phyloP scores from a whole-genome alignment of 2,888 invertebrate species.

The Cephalotes varians region DNA sequence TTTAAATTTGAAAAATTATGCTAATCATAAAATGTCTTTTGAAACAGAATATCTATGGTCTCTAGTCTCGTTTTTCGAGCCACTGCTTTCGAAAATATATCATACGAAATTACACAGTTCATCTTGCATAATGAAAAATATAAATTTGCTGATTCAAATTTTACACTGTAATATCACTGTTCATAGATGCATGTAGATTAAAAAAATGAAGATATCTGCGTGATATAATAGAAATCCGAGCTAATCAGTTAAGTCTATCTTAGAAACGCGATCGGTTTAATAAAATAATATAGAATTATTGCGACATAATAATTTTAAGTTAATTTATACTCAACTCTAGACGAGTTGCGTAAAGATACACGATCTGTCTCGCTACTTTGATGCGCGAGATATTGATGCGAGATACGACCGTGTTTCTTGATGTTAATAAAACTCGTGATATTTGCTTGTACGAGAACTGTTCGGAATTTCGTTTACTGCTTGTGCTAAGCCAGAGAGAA shows the following conservation, averaged over 20 bases:
- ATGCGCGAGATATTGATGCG: background rate
- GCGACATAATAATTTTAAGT: background rate
- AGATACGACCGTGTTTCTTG: background rate
- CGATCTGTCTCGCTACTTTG: background rate
- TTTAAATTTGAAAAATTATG: background rate
- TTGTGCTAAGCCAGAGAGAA: background rate
- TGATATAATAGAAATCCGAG: background rate
- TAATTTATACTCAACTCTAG: constrained; percentile 15
- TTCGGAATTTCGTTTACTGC: constrained; percentile 7
- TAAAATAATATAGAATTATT: constrained; percentile 11
- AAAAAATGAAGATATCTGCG: constrained; percentile 1
- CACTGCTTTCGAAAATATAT: background rate
- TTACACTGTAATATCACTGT: constrained; percentile 3
- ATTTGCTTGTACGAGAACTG: background rate
- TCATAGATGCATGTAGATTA: background rate
- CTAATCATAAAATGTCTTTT: background rate
- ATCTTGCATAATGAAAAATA: background rate
- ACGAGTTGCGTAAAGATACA: background rate
- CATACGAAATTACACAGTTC: background rate
- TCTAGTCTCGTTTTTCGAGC: background rate
- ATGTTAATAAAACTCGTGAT: background rate
- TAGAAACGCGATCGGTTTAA: background rate
- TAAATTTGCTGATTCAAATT: background rate
- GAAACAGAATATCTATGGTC: background rate
- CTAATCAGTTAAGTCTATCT: background rate